Percentiles rank a stretch among this genome's conserved stretches.
These are phyloP conservation scores for Parauchenoglanis punctatus DNA, from an alignment of 2,797 vertebrate genomes.

Conservation along the genomic window DNA sequence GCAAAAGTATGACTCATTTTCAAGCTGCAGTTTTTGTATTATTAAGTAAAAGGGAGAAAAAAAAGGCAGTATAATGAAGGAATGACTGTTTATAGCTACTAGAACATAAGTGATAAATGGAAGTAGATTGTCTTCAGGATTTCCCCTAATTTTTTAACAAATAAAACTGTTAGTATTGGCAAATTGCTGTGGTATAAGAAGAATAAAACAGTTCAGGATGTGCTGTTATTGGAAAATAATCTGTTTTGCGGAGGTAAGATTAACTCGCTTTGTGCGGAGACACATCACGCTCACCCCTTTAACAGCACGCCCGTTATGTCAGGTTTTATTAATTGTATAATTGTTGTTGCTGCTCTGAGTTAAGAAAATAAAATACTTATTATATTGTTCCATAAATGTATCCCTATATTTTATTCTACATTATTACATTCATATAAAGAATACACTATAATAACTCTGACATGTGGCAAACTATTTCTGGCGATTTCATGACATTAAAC, in stretches of 20 bases:
- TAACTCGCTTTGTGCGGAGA: background rate
- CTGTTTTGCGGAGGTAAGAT: background rate
- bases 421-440: background rate
- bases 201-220: background rate
- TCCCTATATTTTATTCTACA: background rate
- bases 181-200: background rate
- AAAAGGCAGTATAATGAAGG: background rate
- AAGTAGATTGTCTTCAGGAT: background rate
- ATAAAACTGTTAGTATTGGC: background rate
- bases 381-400: background rate
- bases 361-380: background rate
- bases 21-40: background rate
- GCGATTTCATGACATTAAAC: slow-evolving; percentile 16
- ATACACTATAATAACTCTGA: background rate
- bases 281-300: background rate
- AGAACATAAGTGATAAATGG: background rate
- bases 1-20: background rate
- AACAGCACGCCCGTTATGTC: background rate
- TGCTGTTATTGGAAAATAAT: background rate
- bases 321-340: background rate
- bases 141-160: background rate
- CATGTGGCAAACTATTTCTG: background rate
- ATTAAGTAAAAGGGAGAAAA: background rate
- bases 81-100: background rate
- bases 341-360: background rate